phyloP scores from a whole-genome alignment of 2,888 invertebrate genomes.

The Acronicta alni region DNA sequence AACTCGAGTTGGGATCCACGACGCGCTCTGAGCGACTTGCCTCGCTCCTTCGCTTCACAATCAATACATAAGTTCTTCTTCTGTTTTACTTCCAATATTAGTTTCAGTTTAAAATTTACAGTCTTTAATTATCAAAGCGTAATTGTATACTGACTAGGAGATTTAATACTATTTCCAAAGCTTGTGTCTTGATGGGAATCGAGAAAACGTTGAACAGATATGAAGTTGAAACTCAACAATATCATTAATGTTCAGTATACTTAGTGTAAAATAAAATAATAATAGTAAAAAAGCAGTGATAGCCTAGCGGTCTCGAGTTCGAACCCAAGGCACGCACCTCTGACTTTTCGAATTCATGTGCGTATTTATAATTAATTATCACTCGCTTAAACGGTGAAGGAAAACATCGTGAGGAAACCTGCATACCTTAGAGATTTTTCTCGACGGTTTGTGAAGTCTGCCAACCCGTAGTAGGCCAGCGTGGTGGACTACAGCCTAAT shows the following conservation, averaged over 20 bases:
- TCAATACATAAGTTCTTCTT: slow-evolving; percentile 49
- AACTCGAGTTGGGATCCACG: slow-evolving; percentile 60
- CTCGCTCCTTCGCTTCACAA: slow-evolving; percentile 33
- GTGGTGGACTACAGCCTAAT: too few species aligned
- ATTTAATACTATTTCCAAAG: slow-evolving; percentile 19
- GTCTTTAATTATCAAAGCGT: slow-evolving; percentile 24
- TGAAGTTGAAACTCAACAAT: slow-evolving; percentile 2
- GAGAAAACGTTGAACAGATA: background rate
- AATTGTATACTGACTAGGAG: slow-evolving; percentile 21
- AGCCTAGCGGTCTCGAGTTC: too few species aligned
- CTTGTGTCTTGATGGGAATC: background rate
- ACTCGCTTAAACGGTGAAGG: too few species aligned
- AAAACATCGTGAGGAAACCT: too few species aligned
- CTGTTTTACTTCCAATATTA: slow-evolving; percentile 41
- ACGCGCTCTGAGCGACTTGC: slow-evolving; percentile 37
- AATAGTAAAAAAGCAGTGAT: too few species aligned
- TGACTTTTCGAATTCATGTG: too few species aligned
- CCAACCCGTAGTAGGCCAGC: too few species aligned
- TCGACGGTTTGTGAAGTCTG: too few species aligned
- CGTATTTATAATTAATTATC: too few species aligned
- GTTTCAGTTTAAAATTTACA: slow-evolving; percentile 42
- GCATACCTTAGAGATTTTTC: too few species aligned
- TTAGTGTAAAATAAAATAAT: too few species aligned
- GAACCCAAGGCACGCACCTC: too few species aligned
- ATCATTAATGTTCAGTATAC: background rate